Evolutionary conservation across 2,797 vertebrate species (phyloP), one percentile per base, ranked within the genome.

Genomic region (Chelon auratus): DNA sequence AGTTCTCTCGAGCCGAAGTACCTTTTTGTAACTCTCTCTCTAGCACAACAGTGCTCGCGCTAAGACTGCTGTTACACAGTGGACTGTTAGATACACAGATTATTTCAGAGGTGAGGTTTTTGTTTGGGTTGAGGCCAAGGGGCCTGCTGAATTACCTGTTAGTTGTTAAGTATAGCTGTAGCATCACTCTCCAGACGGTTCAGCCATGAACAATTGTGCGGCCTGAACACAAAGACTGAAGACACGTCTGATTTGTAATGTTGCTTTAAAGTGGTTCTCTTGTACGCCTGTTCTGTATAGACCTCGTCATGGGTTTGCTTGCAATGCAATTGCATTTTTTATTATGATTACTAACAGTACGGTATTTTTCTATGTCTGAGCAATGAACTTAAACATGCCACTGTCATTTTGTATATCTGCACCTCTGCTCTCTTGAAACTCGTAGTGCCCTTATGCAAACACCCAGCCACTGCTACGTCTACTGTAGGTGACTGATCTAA

Each of bases 381-480:
- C 80, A 80, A 82, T 71, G 68, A 80, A 85, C 84, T 81, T 70
- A 80, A 84, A 90, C 80, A 87, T 64, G 72, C 86, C 86, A 83
- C 86, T 89, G 85, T 89, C 80, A 78, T 87, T 89, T 88, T 92
- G 80, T 90, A 90, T 68, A 68, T 80, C 82, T 79, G 80, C 90
- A 82, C 83, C 82, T 80, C 74, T 83, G 80, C 86, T 89, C 78
- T 87, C 78, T 83, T 87, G 72, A 78, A 90, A 83, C 80, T 85
- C 61, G 80, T 92, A 92, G 91, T 93, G 87, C 90, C 85, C 92
- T 93, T 93, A 91, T 90, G 84, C 90, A 91, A 92, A 91, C 86
- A 87, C 84, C 84, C 87, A 88, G 83, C 77, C 88, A 75, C 86
- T 62, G 85, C 89, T 92, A 72, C 79, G 85, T 88, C 87, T 85